phyloP scores from a whole-genome alignment of 2,888 invertebrate species.

The Cerceris ruficornis region DNA sequence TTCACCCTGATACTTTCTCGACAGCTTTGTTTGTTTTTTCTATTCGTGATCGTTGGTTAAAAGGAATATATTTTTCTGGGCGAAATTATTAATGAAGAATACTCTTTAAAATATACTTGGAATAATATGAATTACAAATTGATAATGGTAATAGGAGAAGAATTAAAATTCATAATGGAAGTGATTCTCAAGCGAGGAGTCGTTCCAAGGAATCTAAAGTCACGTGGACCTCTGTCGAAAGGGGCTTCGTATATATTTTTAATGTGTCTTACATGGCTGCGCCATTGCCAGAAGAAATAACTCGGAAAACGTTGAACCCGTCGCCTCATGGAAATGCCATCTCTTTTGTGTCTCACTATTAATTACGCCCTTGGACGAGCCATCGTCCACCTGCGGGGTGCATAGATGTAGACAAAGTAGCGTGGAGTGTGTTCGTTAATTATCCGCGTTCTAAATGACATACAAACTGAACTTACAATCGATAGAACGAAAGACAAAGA shows the following conservation, averaged over 20 bases:
- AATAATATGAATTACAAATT: too few species aligned
- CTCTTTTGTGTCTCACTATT: conserved; percentile 21
- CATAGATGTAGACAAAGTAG: too few species aligned
- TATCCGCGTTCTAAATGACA: too few species aligned
- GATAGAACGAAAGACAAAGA: too few species aligned
- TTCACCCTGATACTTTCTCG: too few species aligned
- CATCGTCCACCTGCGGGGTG: background rate
- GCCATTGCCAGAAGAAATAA: conserved; percentile 43
- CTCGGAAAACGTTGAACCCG: conserved; percentile 51
- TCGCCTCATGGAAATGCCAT: conserved; percentile 52
- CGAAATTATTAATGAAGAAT: too few species aligned
- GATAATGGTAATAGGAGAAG: background rate
- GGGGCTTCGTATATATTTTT: conserved; percentile 35
- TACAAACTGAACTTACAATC: too few species aligned
- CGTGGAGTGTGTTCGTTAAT: too few species aligned
- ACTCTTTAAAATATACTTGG: too few species aligned
- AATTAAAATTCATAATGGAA: background rate
- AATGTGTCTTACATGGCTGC: conserved; percentile 26
- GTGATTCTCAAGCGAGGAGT: background rate
- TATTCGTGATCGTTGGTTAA: too few species aligned
- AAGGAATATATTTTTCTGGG: too few species aligned
- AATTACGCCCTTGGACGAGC: conserved; percentile 5
- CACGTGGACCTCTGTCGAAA: conserved; percentile 13
- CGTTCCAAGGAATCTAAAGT: background rate
- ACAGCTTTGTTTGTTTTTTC: too few species aligned